phyloP scores from a whole-genome alignment of 2,888 invertebrate species.

The Halictus quadricinctus region DNA sequence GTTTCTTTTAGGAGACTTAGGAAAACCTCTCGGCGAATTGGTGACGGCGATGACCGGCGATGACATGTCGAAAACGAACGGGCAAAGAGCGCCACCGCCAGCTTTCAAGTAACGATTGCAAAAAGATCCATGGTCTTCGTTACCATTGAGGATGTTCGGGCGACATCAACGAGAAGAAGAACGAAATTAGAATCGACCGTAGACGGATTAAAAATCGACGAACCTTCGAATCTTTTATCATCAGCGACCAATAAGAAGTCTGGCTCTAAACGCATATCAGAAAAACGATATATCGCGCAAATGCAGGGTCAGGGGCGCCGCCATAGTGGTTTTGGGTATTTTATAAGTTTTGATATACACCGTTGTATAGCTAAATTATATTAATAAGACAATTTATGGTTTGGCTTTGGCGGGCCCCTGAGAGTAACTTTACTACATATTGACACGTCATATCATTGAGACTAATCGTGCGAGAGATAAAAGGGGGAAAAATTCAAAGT shows the following conservation, averaged over 20 bases:
- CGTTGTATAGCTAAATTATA: constrained; percentile 78
- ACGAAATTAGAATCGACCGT: constrained; percentile 27
- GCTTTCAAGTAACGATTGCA: constrained; percentile 77
- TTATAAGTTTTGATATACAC: constrained; percentile 81
- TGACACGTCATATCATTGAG: constrained; percentile 79
- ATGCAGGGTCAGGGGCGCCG: constrained; percentile 73
- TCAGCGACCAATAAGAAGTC: constrained; percentile 79
- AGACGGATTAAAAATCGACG: constrained; percentile 24
- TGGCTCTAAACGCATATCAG: constrained; percentile 81
- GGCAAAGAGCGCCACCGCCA: constrained; percentile 78
- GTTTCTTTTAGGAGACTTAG: constrained; percentile 88
- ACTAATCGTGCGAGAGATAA: constrained; percentile 70
- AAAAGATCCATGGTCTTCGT: constrained; percentile 12
- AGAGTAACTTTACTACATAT: constrained; percentile 77
- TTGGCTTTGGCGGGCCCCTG: constrained; percentile 77
- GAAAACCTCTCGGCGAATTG: constrained; percentile 93
- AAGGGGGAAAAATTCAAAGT: background rate
- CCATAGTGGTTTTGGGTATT: constrained; percentile 80
- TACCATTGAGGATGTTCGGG: constrained; percentile 33
- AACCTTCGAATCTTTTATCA: constrained; percentile 61
- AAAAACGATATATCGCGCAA: constrained; percentile 66
- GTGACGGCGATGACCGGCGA: constrained; percentile 93
- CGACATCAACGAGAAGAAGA: constrained; percentile 23
- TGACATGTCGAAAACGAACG: constrained; percentile 83
- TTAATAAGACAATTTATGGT: constrained; percentile 73